Percentiles rank a stretch among this genome's conserved stretches.
Conservation (phyloP, 92 coral and sea anemone genomes). For the Palythoa grandis region DNA sequence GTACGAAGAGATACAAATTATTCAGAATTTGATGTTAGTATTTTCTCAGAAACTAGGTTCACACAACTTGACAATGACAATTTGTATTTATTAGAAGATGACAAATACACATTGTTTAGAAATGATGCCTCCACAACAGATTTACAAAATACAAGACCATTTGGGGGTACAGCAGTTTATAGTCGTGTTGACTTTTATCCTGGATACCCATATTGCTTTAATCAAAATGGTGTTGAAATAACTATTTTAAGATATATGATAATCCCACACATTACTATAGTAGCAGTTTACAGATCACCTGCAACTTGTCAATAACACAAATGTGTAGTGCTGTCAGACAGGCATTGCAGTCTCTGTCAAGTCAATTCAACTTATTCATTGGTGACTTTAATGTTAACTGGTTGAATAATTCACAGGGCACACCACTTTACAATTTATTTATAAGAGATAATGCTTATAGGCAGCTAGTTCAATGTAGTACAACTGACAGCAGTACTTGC, state of each 20-base stretch:
- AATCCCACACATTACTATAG: background rate
- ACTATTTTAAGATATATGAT: background rate
- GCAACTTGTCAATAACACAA: slow-evolving; percentile 3
- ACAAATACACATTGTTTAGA: slow-evolving; percentile 1
- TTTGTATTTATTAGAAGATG: background rate
- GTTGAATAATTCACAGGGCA: slow-evolving; percentile 2
- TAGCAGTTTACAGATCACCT: slow-evolving; percentile 6
- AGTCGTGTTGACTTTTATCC: background rate
- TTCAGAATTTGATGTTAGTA: background rate
- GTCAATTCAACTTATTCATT: slow-evolving; percentile 24
- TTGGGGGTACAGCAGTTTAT: slow-evolving; percentile 7
- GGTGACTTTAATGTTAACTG: slow-evolving; percentile 32
- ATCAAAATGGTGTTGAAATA: slow-evolving; percentile 1
- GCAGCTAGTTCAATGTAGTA: slow-evolving; percentile 17
- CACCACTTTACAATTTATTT: slow-evolving; percentile 24
- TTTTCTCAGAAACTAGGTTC: slow-evolving; percentile 6
- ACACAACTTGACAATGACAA: slow-evolving; percentile 6
- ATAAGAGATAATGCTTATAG: slow-evolving; percentile 29
- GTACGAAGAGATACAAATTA: background rate
- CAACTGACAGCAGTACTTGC: slow-evolving; percentile 19
- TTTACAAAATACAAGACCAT: slow-evolving; percentile 4
- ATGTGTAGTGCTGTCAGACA: background rate
- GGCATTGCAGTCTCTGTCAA: slow-evolving; percentile 4
- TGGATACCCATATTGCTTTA: background rate
- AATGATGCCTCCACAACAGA: background rate